Conservation (phyloP, 92 coral and sea anemone genomes). For the Porites lobata region DNA sequence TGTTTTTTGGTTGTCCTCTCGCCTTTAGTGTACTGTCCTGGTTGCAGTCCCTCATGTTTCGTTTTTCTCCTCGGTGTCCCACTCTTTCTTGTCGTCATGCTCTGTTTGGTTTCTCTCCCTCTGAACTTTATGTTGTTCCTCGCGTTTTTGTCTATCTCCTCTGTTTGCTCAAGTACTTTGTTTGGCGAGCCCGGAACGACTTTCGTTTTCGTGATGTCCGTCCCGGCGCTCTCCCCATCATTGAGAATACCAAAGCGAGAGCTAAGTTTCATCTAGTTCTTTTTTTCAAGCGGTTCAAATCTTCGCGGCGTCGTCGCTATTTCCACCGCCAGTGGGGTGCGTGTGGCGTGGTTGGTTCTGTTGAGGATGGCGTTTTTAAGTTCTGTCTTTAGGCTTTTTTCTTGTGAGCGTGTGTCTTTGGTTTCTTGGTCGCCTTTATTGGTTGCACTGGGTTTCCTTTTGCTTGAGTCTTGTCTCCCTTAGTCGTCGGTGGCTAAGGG, state of each 20-base stretch:
- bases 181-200: conserved; percentile 23
- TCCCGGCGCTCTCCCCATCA: neutral
- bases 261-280: neutral
- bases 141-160: conserved; percentile 22
- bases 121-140: conserved; percentile 16
- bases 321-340: conserved; percentile 1
- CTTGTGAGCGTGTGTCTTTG: too few relatives aligned
- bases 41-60: neutral
- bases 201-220: neutral
- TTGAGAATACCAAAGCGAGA: neutral
- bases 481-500: too few relatives aligned
- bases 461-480: neutral
- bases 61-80: conserved; percentile 15
- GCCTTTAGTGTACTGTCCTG: neutral
- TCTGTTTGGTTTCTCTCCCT: too few relatives aligned
- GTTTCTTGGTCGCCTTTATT: neutral
- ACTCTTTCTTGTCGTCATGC: neutral
- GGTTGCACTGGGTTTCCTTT: neutral
- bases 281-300: conserved; percentile 1
- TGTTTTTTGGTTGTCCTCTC: neutral
- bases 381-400: too few relatives aligned
- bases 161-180: conserved; percentile 10
- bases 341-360: neutral
- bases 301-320: neutral
- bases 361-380: neutral